Base-by-base conservation (phyloP, 2,113 vertebrate genomes). In the Naja naja region DNA sequence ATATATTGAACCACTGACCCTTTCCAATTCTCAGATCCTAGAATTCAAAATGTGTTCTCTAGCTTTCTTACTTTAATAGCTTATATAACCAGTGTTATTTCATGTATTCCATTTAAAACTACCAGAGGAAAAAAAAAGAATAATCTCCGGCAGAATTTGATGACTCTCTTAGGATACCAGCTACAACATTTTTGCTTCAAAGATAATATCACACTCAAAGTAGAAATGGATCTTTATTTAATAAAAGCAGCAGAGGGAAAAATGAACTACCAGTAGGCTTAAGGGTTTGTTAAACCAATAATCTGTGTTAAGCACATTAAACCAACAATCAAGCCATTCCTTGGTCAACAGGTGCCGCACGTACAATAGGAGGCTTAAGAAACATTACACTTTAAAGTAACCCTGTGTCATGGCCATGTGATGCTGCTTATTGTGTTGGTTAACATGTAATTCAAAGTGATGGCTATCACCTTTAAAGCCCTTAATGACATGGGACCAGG, bases 111-210 rank as follows among this genome's bases (percentile, higher is more conserved):
- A 23, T 55, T 54, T 88, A 34, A 54, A 88, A 54, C 54, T 22
- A 53, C 16, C 87, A 20, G 5, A n/a, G 52, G 4, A 1, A 5
- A 10, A 88, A 53, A 88, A 39, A n/a, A 11, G 52, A n/a, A 30
- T 16, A 12, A 53, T 5, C 23, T 87, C 49, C n/a, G 5, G 30
- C 47, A 53, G 30, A 34, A 88, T 88, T 34, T 54, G 3, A 47
- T 39, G 54, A 43, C 34, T 34, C 2, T 34, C 9, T 69, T 69
- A n/a, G 60, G 90, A 94, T 90, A 96, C 97, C 96, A 95, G 93
- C 22, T 6, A 27, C 56, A 45, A 96, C 96, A 96, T 96, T 91
- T 93, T 96, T 93, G 0, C 92, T 94, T 92, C 93, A 58, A 92
- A 96, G 91, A 95, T 89, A 12, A 39, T 23, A 47, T 86, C 85